These are phyloP conservation scores for Ceratina calcarata DNA, from an alignment of 1,140 invertebrate genomes.

Conservation along the genomic window DNA sequence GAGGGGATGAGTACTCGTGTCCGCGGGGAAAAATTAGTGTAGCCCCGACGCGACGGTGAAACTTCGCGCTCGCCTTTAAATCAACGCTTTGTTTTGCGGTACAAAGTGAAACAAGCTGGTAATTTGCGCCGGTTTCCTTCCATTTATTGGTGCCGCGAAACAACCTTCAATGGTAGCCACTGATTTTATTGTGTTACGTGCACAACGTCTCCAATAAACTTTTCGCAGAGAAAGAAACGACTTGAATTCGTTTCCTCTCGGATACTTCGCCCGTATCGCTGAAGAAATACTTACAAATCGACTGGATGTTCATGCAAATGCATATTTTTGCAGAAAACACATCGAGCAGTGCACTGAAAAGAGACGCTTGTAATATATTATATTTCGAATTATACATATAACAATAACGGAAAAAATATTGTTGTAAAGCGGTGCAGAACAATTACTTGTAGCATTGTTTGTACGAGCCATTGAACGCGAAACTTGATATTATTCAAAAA, in stretches of 20 bases:
- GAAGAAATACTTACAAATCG: no score
- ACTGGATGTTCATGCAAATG: no score
- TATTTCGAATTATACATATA: no score
- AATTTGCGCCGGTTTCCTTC: conserved; percentile 26
- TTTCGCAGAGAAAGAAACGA: neutral
- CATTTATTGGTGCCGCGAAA: conserved; percentile 35
- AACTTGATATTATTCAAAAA: conserved; percentile 1
- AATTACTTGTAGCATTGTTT: neutral
- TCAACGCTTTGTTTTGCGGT: conserved; percentile 32
- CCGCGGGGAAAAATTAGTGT: neutral
- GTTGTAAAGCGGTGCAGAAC: neutral
- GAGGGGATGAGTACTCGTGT: no score
- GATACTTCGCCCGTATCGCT: neutral
- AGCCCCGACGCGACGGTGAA: neutral
- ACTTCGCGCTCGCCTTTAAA: conserved; percentile 21
- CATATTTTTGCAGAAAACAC: no score
- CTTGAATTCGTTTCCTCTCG: neutral
- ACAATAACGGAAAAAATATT: neutral
- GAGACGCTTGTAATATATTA: neutral
- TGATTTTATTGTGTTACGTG: conserved; percentile 23
- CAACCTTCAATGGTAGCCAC: neutral
- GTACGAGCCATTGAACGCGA: neutral
- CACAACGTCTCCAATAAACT: neutral
- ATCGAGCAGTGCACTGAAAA: no score
- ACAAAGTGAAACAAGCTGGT: conserved; percentile 40